Conservation (phyloP, 2,888 invertebrate genomes). For the Drosophila subsilvestris region DNA sequence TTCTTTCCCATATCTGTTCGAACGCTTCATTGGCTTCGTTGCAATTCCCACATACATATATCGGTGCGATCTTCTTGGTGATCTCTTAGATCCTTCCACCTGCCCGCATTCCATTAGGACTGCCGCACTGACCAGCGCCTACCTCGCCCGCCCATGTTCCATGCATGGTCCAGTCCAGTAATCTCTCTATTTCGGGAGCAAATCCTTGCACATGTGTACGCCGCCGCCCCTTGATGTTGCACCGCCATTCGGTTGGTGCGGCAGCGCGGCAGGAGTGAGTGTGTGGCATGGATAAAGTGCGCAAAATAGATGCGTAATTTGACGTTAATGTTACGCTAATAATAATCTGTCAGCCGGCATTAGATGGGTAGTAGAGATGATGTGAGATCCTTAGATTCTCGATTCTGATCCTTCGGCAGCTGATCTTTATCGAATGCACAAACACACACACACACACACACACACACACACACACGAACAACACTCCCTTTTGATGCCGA, state of each 20-base stretch:
- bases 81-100: conserved; percentile 28
- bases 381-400: conserved; percentile 13
- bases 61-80: conserved; percentile 8
- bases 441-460: conserved; percentile 32
- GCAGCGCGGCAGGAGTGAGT: conserved; percentile 4
- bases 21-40: conserved; percentile 24
- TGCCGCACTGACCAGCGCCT: conserved; percentile 31
- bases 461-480: conserved; percentile 32
- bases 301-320: conserved; percentile 79
- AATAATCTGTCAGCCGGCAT: conserved; percentile 81
- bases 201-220: conserved; percentile 5
- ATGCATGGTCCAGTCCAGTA: conserved; percentile 40
- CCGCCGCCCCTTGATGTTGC: conserved; percentile 27
- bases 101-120: conserved; percentile 28
- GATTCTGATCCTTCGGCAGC: conserved; percentile 24
- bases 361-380: conserved; percentile 30
- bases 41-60: conserved; percentile 17
- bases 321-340: conserved; percentile 82
- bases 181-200: conserved; percentile 10
- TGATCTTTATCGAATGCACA: conserved; percentile 34
- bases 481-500: conserved; percentile 46
- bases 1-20: conserved; percentile 21
- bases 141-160: background rate
- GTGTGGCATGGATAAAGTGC: conserved; percentile 68
- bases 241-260: conserved; percentile 32